phyloP scores from a whole-genome alignment of 2,113 vertebrate genomes.

The Ictalurus furcatus region DNA sequence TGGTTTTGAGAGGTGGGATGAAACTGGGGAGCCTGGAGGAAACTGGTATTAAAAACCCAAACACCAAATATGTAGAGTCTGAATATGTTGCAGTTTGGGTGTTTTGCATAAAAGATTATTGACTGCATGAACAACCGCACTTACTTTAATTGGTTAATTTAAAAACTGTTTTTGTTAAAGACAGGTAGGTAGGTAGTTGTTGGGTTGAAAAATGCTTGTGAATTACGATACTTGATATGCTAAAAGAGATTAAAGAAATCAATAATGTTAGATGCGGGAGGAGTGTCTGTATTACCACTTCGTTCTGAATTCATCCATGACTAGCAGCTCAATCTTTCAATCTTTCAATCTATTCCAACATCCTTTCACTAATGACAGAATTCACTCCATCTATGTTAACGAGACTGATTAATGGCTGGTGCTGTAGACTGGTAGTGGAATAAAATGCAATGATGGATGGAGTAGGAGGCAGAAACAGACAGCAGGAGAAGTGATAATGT shows the following conservation, averaged over 20 bases:
- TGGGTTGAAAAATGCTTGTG: not conserved
- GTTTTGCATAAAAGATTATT: not conserved
- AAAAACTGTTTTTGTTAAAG: not conserved
- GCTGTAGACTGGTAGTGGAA: not conserved
- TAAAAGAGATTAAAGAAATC: conserved; percentile 13
- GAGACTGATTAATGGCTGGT: conserved; percentile 22
- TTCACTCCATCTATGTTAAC: not conserved
- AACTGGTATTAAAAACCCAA: not conserved
- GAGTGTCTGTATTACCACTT: conserved; percentile 15
- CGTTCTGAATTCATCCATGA: conserved; percentile 21
- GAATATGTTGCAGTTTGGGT: not conserved
- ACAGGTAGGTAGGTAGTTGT: not conserved
- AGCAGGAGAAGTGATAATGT: not conserved
- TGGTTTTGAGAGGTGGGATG: not conserved
- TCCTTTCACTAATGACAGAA: conserved; percentile 22
- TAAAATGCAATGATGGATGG: not conserved
- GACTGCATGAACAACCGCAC: not conserved
- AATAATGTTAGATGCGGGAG: conserved; percentile 9
- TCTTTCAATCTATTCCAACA: conserved; percentile 26
- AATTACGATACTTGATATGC: conserved; percentile 1
- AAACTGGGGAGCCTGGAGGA: not conserved
- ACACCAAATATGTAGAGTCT: not conserved
- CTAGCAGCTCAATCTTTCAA: not conserved
- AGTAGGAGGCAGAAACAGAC: conserved; percentile 44
- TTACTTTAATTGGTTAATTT: no score